Evolutionary conservation across 2,888 invertebrate species (phyloP), one percentile per base, ranked within the genome.

Genomic region (Ophraella communa): DNA sequence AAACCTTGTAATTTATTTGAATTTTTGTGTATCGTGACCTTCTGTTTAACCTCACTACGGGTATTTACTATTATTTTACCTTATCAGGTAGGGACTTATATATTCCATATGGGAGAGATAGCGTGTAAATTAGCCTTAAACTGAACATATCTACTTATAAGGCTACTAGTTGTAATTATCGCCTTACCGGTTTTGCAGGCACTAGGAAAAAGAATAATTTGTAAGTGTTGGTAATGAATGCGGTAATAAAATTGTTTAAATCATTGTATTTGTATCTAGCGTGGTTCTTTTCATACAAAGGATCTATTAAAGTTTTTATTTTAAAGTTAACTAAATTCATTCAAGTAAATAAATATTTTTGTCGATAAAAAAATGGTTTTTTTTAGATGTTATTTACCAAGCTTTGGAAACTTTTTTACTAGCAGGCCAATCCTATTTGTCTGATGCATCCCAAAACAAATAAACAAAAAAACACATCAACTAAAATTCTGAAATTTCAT

Each of bases 1-100:
- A 66, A 66, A 62, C 68, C 68, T 68, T 66, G 65, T 61, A 60
- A 49, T 64, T 65, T 64, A 64, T 64, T 64, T 59, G 52, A 53
- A 56, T 61, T 64, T 65, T 60, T 60, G 49, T 54, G 47, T 56
- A 55, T 30, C n/a, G 24, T 57, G 53, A 65, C 65, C 65, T 65
- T 65, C 56, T 44, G 44, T 30, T 53, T 52, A 47, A 60, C 60
- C 53, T 57, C 47, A 65, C 42, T 52, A 44, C 39, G 21, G 39
- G 49, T 21, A n/a, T 30, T 23, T 52, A 44, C 42, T 60, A 60
- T 60, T 60, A 52, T 60, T 60, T 60, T 60, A 60, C 60, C 60
- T 60, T 60, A 60, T 60, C 60, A 60, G 52, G 60, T 60, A 60
- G 17, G 52, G 20, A 44, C 52, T 30, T 52, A 60, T 60, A 60